Conservation (phyloP, 2,888 invertebrate species). For the Stenodera caucasica region DNA sequence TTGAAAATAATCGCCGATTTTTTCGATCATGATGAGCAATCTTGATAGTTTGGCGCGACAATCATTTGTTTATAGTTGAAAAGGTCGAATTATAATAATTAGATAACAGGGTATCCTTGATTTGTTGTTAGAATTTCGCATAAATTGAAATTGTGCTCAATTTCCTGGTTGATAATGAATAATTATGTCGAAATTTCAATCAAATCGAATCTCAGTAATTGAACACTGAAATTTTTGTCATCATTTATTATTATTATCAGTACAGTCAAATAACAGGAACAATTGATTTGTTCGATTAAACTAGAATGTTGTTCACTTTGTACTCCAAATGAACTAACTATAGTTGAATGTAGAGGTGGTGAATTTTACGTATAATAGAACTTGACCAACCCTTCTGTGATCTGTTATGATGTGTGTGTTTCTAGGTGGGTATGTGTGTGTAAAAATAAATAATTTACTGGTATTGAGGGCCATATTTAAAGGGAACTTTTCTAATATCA, state of each 20-base stretch:
- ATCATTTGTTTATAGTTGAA: neutral
- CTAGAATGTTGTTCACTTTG: constrained; percentile 15
- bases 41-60: no score
- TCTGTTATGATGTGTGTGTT: no score
- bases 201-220: neutral
- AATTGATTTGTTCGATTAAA: constrained; percentile 24
- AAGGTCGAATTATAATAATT: neutral
- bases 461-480: constrained; percentile 2
- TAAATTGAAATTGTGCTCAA: no score
- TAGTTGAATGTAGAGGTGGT: neutral
- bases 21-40: no score
- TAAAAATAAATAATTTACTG: neutral
- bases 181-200: no score
- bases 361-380: no score
- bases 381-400: no score
- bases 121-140: neutral
- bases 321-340: constrained; percentile 13
- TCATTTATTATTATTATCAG: neutral
- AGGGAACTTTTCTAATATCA: constrained; percentile 11
- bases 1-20: no score
- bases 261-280: neutral
- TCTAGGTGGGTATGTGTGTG: no score
- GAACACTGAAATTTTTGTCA: neutral
- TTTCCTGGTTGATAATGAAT: neutral
- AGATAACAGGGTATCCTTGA: neutral